Evolutionary conservation across 1,140 invertebrate species (phyloP), one percentile per base, ranked within the genome.

Genomic region (Neuroterus valhalla): DNA sequence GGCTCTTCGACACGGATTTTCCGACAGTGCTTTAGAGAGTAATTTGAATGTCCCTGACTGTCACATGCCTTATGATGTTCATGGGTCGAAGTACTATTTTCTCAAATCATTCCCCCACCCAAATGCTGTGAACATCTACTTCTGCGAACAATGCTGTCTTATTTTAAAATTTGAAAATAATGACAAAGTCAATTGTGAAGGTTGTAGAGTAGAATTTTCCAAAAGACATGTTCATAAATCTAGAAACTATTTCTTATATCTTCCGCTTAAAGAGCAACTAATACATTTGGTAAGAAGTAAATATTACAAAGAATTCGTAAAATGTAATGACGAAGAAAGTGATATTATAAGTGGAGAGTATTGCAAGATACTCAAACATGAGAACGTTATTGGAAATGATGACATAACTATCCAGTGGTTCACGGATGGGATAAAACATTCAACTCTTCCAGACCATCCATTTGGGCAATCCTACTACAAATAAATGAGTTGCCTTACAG

Each of bases 361-460:
- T 6, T 67, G 77, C 68, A 70, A 67, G 46, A 42, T 21, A 23
- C 70, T 78, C 12, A 46, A 66, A 72, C 10, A 68, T 55, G 72
- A 72, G 26, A 66, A 68, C 0, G 68, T 66, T 42, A 70, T 79
- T 23, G 66, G 23, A 1, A 19, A 75, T 26, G 42, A 75, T 23
- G 78, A 80, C 44, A 77, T 81, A 43, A 76, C 74, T 11, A 67
- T 81, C n/a, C 79, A 81, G 38, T 81, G 74, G 71, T 78, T 77
- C 21, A 71, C 77, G 6, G 77, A 81, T 67, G 77, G 79, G 15
- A 74, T 81, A 72, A 77, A 31, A 66, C 73, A 23, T 79, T 78
- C 17, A 78, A 77, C 52, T 75, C 75, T 21, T 77, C 81, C 12
- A 78, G 77, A 50, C 26, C 67, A 12, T 69, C 55, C 1, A 75